Percentiles rank a stretch among this genome's conserved stretches.
phyloP scores from a whole-genome alignment of 1,140 invertebrate species.

The Zaprionus vittiger region DNA sequence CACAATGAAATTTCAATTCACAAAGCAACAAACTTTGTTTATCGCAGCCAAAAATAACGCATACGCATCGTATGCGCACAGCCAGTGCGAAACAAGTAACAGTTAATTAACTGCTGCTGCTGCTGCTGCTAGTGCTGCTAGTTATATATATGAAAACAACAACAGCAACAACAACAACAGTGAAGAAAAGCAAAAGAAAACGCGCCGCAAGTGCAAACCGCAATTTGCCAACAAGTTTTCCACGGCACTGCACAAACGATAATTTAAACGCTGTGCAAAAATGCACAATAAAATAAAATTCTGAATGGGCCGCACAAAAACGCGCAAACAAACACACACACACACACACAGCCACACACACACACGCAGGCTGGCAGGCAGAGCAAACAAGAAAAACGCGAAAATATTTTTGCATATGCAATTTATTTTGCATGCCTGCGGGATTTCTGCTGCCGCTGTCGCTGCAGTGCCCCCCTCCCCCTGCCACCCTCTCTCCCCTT shows the following conservation, averaged over 20 bases:
- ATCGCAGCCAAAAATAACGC: conserved; percentile 27
- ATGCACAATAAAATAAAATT: conserved; percentile 68
- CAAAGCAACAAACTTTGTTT: neutral
- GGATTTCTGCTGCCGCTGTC: conserved; percentile 35
- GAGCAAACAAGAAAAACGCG: conserved; percentile 39
- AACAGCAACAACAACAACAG: neutral
- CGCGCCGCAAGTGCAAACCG: conserved; percentile 38
- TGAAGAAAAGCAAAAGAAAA: conserved; percentile 3
- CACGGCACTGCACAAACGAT: conserved; percentile 23
- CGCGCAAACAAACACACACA: conserved; percentile 10
- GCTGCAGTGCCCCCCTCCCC: neutral
- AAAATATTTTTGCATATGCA: conserved; percentile 77
- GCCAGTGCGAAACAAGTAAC: conserved; percentile 51
- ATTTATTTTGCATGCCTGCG: conserved; percentile 71
- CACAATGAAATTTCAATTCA: conserved; percentile 28
- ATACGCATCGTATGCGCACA: conserved; percentile 49
- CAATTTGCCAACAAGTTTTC: conserved; percentile 55
- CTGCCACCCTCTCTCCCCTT: neutral
- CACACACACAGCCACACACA: conserved; percentile 6
- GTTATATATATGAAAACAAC: conserved; percentile 15
- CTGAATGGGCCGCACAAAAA: conserved; percentile 55
- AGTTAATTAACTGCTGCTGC: conserved; percentile 44
- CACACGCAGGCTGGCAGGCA: no score
- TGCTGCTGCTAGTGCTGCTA: conserved; percentile 4
- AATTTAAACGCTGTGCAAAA: conserved; percentile 55